Evolutionary conservation across 2,797 vertebrate species (phyloP), one percentile per base, ranked within the genome.

Genomic region (Hypotaenidia okinawae): DNA sequence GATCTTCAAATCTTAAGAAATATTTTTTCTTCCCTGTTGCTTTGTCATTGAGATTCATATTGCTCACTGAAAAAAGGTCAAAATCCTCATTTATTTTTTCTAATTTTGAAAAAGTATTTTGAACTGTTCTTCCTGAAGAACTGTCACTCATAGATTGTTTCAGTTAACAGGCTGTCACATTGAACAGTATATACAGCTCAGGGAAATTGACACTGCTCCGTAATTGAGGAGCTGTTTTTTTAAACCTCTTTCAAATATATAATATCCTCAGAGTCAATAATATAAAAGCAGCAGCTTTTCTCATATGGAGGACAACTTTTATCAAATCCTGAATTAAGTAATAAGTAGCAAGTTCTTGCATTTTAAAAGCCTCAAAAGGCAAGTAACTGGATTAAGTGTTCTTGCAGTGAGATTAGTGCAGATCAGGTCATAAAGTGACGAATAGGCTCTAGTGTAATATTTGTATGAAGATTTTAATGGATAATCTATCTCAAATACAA

Each of bases 351-450:
- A 45, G 24, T 8, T 58, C 52, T 90, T 95, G 41, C 23, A 85
- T 91, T 94, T 92, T 72, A 82, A 92, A 91, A 88, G 82, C n/a
- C 61, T 93, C 61, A 57, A 70, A 91, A 88, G 39, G 24, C 45
- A 88, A 84, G n/a, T 86, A 87, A 92, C 37, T 88, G 67, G 76
- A 94, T 95, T 94, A 96, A 66, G 52, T 43, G 22, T 54, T 90
- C 88, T 86, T 75, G 23, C 16, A 51, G 57, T 24, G 24, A 94
- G 73, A 92, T 92, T 76, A 90, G 24, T 28, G 17, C 75, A 64
- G 54, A 86, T 93, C 76, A 67, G 73, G 70, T 94, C 58, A 92
- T 74, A 84, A 69, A 87, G 61, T 74, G 76, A 87, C 2, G 18
- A 84, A 93, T 41, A 68, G 23, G 13, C 57, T 84, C 70, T 41